Conservation (phyloP, 2,888 invertebrate genomes). For the Nephrotoma flavescens region DNA sequence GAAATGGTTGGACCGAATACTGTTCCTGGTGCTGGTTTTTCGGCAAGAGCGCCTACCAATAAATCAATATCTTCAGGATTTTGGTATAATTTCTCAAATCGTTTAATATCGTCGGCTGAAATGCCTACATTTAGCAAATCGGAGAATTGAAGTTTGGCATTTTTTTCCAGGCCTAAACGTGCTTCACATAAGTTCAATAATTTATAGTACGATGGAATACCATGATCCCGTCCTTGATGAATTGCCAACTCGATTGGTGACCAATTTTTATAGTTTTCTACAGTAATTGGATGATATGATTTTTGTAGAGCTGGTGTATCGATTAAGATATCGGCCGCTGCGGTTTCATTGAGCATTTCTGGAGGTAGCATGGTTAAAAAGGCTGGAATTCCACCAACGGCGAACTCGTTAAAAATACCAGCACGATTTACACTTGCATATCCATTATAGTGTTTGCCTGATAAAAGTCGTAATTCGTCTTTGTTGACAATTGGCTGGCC, state of each 20-base stretch:
- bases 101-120: constrained; percentile 41
- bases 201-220: constrained; percentile 56
- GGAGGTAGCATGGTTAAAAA: constrained; percentile 62
- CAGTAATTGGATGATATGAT: constrained; percentile 24
- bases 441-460: constrained; percentile 58
- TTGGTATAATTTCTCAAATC: constrained; percentile 45
- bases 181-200: constrained; percentile 51
- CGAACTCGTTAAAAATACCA: constrained; percentile 64
- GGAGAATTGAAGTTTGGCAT: constrained; percentile 32
- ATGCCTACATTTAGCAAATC: constrained; percentile 43
- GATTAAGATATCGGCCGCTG: constrained; percentile 45
- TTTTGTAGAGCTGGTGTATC: constrained; percentile 42
- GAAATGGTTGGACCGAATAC: constrained; percentile 77
- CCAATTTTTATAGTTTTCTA: constrained; percentile 35
- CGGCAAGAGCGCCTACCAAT: constrained; percentile 68
- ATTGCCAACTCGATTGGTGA: constrained; percentile 39
- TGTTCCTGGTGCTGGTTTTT: constrained; percentile 62
- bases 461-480: constrained; percentile 41
- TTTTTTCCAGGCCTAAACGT: constrained; percentile 25
- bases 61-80: constrained; percentile 68
- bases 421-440: constrained; percentile 71
- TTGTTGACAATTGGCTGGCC: constrained; percentile 36
- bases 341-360: constrained; percentile 47
- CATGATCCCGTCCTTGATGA: constrained; percentile 63
- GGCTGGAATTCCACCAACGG: constrained; percentile 55